Base-by-base conservation (phyloP, 1,140 invertebrate genomes). In the Macrobrachium nipponense region DNA sequence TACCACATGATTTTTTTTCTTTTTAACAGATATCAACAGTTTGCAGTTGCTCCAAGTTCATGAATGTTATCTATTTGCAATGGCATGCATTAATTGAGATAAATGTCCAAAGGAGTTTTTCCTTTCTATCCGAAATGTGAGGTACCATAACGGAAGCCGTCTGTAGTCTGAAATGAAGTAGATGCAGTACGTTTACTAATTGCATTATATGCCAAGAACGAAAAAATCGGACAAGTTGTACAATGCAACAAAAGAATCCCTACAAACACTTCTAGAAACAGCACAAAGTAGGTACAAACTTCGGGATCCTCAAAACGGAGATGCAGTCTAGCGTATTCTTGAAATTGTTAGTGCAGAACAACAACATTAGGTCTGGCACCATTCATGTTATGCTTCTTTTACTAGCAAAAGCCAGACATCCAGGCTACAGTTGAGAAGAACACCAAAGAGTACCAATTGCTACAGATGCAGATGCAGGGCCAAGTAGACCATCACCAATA, bases 211-310 rank as follows among this genome's bases (percentile, higher is more conserved):
- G n/a, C n/a, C n/a, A n/a, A n/a, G n/a, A n/a, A n/a, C n/a, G n/a
- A n/a, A n/a, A n/a, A n/a, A n/a, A n/a, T n/a, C n/a, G n/a, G n/a
- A n/a, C n/a, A n/a, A n/a, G n/a, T n/a, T n/a, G n/a, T n/a, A n/a
- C n/a, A n/a, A n/a, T n/a, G n/a, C n/a, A n/a, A n/a, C n/a, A n/a
- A n/a, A n/a, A 77, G 12, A 77, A 51, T 11, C 44, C 58, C 12
- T 51, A 77, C 75, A 77, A 77, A 77, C 75, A 60, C 75, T 77
- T n/a, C 72, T 77, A 10, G 75, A 77, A 77, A 8, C 75, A 77
- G 43, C 75, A 58, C 75, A 77, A 77, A 77, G 15, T 43, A 51
- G 43, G 75, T 77, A 11, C 43, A 77, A 77, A 77, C 12, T 77
- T 77, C 75, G 43, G 75, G 75, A 77, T 77, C 75, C 43, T 77